Conservation (phyloP, 1,140 invertebrate species). For the Ceratosolen fusciceps region DNA sequence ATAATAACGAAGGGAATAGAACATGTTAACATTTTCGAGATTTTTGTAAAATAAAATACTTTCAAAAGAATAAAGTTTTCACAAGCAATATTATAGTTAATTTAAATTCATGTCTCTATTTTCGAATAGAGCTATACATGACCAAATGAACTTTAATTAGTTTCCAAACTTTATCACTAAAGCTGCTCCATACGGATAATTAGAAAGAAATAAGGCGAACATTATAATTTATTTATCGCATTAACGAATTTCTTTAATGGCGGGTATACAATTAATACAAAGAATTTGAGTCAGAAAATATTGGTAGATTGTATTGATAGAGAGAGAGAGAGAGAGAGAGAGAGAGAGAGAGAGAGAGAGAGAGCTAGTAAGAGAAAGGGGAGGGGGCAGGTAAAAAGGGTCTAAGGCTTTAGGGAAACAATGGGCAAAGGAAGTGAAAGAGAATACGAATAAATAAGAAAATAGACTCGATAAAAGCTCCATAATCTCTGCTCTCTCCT, state of each 20-base stretch:
- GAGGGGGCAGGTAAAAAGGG: too few species aligned
- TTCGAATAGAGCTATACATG: neutral
- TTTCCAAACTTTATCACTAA: neutral
- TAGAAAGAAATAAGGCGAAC: neutral
- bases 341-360: too few species aligned
- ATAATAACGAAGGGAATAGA: neutral
- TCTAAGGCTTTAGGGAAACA: neutral
- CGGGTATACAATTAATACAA: neutral
- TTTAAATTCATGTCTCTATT: neutral
- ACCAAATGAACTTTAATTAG: slow-evolving; percentile 12
- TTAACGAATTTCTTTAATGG: neutral
- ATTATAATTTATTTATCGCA: neutral
- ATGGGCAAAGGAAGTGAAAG: neutral
- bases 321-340: too few species aligned
- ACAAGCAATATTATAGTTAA: neutral
- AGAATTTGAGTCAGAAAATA: neutral
- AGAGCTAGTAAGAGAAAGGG: too few species aligned
- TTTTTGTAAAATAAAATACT: neutral
- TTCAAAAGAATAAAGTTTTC: neutral
- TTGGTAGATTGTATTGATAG: neutral
- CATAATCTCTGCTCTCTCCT: slow-evolving; percentile 49
- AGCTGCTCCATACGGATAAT: neutral
- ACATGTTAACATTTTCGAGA: neutral
- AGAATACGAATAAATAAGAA: slow-evolving; percentile 54
- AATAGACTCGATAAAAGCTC: slow-evolving; percentile 58